These are phyloP conservation scores for Quadroppia sp. DNA, from an alignment of 2,888 invertebrate genomes.

Conservation along the genomic window DNA sequence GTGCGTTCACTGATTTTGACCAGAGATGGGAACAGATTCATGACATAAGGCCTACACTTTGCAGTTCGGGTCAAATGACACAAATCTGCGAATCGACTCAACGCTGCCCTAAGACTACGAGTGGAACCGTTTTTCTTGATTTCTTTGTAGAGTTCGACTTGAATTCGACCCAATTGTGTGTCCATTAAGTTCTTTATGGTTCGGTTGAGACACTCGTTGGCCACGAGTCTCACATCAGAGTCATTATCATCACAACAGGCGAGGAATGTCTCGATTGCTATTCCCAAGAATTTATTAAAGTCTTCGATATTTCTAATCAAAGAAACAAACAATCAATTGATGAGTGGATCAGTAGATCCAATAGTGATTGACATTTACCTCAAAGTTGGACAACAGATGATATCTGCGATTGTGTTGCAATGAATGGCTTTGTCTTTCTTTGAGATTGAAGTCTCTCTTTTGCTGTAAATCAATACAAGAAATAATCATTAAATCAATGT, in stretches of 20 bases:
- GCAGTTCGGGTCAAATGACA: conserved; percentile 69
- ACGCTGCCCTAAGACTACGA: conserved; percentile 68
- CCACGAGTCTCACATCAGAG: conserved; percentile 71
- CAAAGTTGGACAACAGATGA: conserved; percentile 63
- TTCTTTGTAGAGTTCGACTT: conserved; percentile 74
- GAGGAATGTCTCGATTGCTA: conserved; percentile 67
- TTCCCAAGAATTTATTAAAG: conserved; percentile 62
- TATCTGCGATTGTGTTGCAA: conserved; percentile 68
- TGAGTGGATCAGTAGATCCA: conserved; percentile 54
- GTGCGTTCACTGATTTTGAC: conserved; percentile 65
- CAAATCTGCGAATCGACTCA: conserved; percentile 70
- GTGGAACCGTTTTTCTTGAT: conserved; percentile 71
- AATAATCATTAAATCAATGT: not conserved
- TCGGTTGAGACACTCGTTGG: conserved; percentile 74
- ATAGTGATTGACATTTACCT: too few species aligned
- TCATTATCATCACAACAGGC: conserved; percentile 70
- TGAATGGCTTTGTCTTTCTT: conserved; percentile 67
- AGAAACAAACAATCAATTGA: conserved; percentile 47
- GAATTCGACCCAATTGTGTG: conserved; percentile 66
- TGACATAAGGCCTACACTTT: conserved; percentile 70
- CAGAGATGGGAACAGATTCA: conserved; percentile 69
- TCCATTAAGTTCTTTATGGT: conserved; percentile 63
- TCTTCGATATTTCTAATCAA: conserved; percentile 52
- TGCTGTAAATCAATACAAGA: conserved; percentile 56
- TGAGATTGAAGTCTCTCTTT: conserved; percentile 56